Conservation (phyloP, 2,797 vertebrate genomes). For the Okamejei kenojei region DNA sequence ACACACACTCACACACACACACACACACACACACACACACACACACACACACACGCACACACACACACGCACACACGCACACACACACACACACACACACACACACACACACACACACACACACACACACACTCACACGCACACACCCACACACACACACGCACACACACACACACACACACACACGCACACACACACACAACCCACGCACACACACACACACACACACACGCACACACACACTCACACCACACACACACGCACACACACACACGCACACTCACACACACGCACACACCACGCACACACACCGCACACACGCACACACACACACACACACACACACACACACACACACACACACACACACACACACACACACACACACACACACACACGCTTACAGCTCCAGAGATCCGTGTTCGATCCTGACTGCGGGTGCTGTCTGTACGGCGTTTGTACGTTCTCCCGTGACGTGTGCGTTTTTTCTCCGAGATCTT, state of each 20-base stretch:
- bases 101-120: not conserved
- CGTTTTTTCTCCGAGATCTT: too few relatives aligned
- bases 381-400: not conserved
- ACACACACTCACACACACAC: not conserved
- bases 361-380: not conserved
- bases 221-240: too few relatives aligned
- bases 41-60: not conserved
- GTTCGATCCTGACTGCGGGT: too few relatives aligned
- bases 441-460: too few relatives aligned
- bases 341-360: not conserved
- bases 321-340: not conserved
- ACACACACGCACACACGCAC: not conserved
- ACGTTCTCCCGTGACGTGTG: too few relatives aligned
- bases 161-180: not conserved
- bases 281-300: not conserved
- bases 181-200: too few relatives aligned
- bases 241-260: too few relatives aligned
- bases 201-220: too few relatives aligned
- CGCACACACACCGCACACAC: not conserved
- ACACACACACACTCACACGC: not conserved
- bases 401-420: too few relatives aligned
- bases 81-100: not conserved
- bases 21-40: not conserved
- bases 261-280: not conserved
- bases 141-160: not conserved